Conservation (phyloP, 2,113 vertebrate genomes). For the Apodemus speciosus region DNA sequence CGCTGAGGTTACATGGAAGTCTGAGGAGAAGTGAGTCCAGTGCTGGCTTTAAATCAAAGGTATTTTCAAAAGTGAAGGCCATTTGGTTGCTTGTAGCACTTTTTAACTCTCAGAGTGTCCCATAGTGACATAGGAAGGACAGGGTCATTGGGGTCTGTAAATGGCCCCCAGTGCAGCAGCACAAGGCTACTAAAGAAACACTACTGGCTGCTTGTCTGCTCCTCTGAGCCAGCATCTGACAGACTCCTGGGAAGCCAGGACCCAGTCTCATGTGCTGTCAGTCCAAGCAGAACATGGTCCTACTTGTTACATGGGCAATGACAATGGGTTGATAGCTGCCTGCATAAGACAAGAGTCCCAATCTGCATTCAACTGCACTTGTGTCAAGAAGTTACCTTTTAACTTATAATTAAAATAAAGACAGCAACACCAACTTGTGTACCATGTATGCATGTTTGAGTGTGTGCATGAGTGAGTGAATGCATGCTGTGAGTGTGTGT, state of each 20-base stretch:
- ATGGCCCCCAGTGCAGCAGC: neutral
- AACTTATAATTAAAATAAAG: neutral
- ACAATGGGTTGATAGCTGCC: fast-evolving
- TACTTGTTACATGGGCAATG: neutral
- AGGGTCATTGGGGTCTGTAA: neutral
- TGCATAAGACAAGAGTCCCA: fast-evolving
- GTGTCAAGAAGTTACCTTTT: fast-evolving
- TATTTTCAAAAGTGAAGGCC: slow-evolving; percentile 15
- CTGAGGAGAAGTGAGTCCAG: neutral
- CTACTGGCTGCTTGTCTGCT: fast-evolving
- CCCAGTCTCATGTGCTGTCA: fast-evolving
- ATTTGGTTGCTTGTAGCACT: slow-evolving; percentile 8
- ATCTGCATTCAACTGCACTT: fast-evolving
- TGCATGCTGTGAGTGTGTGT: no score
- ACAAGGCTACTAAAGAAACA: neutral
- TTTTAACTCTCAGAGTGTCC: neutral
- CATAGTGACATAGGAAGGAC: neutral
- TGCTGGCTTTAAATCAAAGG: slow-evolving; percentile 45
- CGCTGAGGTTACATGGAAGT: neutral
- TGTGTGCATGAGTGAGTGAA: neutral
- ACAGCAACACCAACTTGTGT: neutral
- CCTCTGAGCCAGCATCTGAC: fast-evolving
- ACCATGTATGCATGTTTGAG: neutral
- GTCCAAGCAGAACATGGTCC: fast-evolving
- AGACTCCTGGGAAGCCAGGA: fast-evolving